Evolutionary conservation across 1,140 invertebrate species (phyloP), one percentile per base, ranked within the genome.

Genomic region (Agrilus planipennis): DNA sequence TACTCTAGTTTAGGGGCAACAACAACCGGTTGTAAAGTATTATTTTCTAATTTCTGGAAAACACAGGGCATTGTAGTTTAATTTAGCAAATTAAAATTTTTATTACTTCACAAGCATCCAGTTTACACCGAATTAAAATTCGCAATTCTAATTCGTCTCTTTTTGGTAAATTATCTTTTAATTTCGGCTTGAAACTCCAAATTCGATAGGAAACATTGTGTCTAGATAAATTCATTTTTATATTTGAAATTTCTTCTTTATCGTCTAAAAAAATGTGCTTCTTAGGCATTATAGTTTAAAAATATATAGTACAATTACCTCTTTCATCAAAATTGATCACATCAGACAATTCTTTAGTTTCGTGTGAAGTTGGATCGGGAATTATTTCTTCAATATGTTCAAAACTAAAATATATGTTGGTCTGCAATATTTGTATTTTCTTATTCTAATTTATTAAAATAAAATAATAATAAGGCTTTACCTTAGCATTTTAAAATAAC

Each of bases 1-100:
- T 64, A 60, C 50, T 72, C 70, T 16, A 71, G 20, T 54, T 70
- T 71, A 20, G 67, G 59, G 16, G 45, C 49, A 19, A 71, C 18
- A 7, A 61, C 42, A 16, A 65, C 39, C 19, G 52, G 45, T 30
- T 53, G 50, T 4, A 51, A 36, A 28, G 39, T 22, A n/a, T 48
- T 46, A 36, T 57, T 34, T 34, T 30, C 11, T 22, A 44, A 16
- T 6, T 23, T 17, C 41, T 42, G 28, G 10, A 30, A 9, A 22
- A 32, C 6, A 16, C 6, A n/a, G 14, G 6, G 14, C 7, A 32
- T 7, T 7, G 14, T n/a, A 32, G 30, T 15, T 29, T 15, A 21
- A 39, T 9, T 29, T 22, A 37, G 11, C 14, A 22, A 6, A 6
- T 22, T 22, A 40, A 34, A 41, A 20, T 34, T 20, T 39, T 45